Conservation (phyloP, 2,113 vertebrate genomes). For the Amia ocellicauda region DNA sequence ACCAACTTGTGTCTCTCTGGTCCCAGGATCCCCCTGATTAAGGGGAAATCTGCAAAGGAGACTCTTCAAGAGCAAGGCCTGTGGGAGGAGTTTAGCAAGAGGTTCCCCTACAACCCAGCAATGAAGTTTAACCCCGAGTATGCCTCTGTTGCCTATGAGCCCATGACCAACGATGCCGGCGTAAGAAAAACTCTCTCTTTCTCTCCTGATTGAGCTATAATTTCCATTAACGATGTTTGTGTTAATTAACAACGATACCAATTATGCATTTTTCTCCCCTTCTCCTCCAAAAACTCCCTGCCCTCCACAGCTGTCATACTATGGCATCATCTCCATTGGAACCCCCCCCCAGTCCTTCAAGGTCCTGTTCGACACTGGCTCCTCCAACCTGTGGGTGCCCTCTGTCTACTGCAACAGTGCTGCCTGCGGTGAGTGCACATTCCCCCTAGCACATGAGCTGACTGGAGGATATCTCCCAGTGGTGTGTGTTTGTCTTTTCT, state of each 20-base stretch:
- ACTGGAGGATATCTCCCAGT: too few relatives aligned
- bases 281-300: neutral
- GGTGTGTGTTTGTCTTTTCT: too few relatives aligned
- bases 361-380: conserved; percentile 59
- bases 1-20: too few relatives aligned
- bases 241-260: neutral
- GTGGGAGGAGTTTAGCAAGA: conserved; percentile 18
- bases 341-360: conserved; percentile 59
- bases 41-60: conserved; percentile 18
- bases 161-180: conserved; percentile 11
- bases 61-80: conserved; percentile 8
- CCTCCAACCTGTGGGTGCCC: conserved; percentile 64
- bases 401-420: conserved; percentile 50
- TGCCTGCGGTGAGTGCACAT: conserved; percentile 53
- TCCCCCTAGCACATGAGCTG: too few relatives aligned
- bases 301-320: conserved; percentile 50
- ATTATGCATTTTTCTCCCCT: neutral
- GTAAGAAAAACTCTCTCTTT: neutral
- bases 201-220: too few relatives aligned
- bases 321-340: conserved; percentile 55
- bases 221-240: too few relatives aligned
- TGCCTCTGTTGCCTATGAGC: neutral
- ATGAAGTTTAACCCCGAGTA: neutral
- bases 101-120: conserved; percentile 10
- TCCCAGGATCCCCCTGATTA: conserved; percentile 20